phyloP scores from a whole-genome alignment of 2,888 invertebrate species.

The Nomada hirtipes region DNA sequence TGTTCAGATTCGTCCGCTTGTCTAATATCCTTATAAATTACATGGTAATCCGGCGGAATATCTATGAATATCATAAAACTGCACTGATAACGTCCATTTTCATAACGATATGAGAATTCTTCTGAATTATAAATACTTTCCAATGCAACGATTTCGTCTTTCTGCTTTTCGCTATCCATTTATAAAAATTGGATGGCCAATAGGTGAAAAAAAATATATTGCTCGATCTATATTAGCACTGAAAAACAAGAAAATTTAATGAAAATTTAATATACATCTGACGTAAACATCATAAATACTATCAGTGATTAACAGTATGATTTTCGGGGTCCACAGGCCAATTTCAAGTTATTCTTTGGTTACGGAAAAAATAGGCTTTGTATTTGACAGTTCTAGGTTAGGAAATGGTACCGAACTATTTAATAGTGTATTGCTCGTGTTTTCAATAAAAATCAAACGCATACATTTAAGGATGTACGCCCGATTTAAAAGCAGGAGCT shows the following conservation, averaged over 20 bases:
- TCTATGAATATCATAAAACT: conserved; percentile 78
- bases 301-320: background rate
- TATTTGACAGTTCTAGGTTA: conserved; percentile 50
- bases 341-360: background rate
- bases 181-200: conserved; percentile 44
- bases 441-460: background rate
- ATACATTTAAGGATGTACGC: background rate
- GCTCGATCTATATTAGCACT: background rate
- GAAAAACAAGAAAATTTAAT: conserved; percentile 14
- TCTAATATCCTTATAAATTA: conserved; percentile 76
- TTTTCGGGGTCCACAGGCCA: background rate
- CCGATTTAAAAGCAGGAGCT: background rate
- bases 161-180: conserved; percentile 83
- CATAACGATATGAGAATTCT: conserved; percentile 78
- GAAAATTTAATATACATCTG: background rate
- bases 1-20: conserved; percentile 61
- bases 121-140: conserved; percentile 83
- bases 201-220: conserved; percentile 9
- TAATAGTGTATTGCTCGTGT: background rate
- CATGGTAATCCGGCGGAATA: conserved; percentile 74
- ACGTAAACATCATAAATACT: background rate
- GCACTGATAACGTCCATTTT: conserved; percentile 76
- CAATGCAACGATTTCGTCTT: conserved; percentile 83
- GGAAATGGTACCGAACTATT: background rate
- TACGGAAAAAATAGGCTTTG: background rate